Evolutionary conservation across 2,797 vertebrate genomes (phyloP).

Genomic region (Pseudochirops corinnae): DNA sequence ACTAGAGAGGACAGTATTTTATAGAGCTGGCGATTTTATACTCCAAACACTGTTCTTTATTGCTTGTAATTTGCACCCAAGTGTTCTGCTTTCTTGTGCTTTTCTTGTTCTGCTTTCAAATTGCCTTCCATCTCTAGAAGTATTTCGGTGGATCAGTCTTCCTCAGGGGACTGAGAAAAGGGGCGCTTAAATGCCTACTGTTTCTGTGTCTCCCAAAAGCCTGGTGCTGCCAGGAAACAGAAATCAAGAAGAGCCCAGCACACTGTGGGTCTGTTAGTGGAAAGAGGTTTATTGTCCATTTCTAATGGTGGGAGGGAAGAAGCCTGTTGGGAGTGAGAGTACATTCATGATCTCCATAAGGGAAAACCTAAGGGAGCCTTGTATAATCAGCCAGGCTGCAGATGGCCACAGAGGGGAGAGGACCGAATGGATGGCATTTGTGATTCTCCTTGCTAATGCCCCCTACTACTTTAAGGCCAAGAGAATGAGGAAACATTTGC

Average conservation of each 20-base stretch:
- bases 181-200: background rate
- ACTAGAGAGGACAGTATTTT: background rate
- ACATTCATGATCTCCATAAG: background rate
- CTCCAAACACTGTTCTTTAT: conserved; percentile 34
- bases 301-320: background rate
- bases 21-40: conserved; percentile 16
- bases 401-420: background rate
- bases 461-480: background rate
- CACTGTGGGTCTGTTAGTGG: background rate
- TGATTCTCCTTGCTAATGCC: background rate
- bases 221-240: background rate
- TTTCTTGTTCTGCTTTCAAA: conserved; percentile 23
- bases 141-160: background rate
- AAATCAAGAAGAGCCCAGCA: background rate
- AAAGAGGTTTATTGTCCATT: background rate
- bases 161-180: background rate
- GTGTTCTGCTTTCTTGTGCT: background rate
- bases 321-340: background rate
- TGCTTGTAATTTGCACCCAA: conserved; percentile 54
- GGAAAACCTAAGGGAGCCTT: background rate
- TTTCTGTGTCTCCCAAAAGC: background rate
- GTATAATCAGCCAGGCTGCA: background rate
- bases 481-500: background rate
- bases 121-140: background rate
- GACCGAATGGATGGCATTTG: background rate